Base-by-base conservation (phyloP, 2,113 vertebrate genomes). In the Delphinus delphis region DNA sequence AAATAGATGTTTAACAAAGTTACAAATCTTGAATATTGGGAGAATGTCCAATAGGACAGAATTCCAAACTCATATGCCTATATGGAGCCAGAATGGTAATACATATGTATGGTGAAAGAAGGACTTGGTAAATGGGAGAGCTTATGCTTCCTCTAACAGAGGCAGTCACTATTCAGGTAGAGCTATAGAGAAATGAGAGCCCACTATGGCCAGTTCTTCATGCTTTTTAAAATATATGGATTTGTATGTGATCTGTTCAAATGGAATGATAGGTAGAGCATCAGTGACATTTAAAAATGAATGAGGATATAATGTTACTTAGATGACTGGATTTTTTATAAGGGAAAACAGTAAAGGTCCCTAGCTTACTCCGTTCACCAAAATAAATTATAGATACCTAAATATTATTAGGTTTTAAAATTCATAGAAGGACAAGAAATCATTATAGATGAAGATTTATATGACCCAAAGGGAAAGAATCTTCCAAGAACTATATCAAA, bases 391-490 rank as follows among this genome's bases (percentile, higher is more conserved):
- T 71, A 68, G n/a, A 71, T 50, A n/a, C 36, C 11, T 79, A 89
- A 93, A 90, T 86, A 44, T 68, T 84, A 50, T 81, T 93, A 62
- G 1, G 0, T 26, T 86, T 93, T 90, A 83, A 92, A 95, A 94
- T 94, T 92, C 41, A 92, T 31, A 79, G 60, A 58, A 70, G 38
- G 47, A 83, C 14, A 5, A 88, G 41, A 87, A 95, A 92, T 92
- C 28, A 76, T 88, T 85, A 83, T 76, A 81, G 47, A 41, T 88
- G 13, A 67, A 97, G 31, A 90, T 65, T 94, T 88, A 71, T 41
- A 60, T 95, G 44, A 85, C 63, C 70, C 1, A 20, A 9, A 53
- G 60, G 25, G 10, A 55, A 86, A 74, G 38, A 13, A n/a, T 95
- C 88, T 86, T 74, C 25, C 6, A 80, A 87, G 68, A 95, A 70